phyloP scores from a whole-genome alignment of 2,797 vertebrate species.

The Novumbra hubbsi region DNA sequence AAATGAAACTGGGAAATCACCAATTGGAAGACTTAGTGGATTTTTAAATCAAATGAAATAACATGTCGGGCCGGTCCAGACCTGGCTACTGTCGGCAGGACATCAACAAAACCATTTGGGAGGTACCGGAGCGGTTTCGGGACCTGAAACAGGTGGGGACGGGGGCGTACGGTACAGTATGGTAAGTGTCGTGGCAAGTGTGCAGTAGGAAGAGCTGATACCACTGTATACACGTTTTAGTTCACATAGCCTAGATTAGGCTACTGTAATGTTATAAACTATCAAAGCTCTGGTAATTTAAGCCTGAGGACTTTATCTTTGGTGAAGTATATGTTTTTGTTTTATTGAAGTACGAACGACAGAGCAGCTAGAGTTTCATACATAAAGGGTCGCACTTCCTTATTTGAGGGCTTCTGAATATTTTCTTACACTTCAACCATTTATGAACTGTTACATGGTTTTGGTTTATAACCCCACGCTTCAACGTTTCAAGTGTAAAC shows the following conservation, averaged over 20 bases:
- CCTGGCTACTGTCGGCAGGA: constrained; percentile 84
- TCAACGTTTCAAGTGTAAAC: too few species aligned
- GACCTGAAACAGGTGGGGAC: constrained; percentile 89
- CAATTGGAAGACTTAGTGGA: neutral
- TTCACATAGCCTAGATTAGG: neutral
- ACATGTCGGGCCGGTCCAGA: constrained; percentile 77
- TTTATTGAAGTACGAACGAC: too few species aligned
- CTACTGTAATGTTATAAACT: neutral
- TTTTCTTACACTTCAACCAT: neutral
- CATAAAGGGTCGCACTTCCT: constrained; percentile 53
- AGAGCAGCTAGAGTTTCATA: neutral
- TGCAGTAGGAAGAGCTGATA: neutral
- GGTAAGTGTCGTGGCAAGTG: constrained; percentile 76
- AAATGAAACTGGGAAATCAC: constrained; percentile 41
- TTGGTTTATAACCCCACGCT: neutral
- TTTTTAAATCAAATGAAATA: constrained; percentile 9
- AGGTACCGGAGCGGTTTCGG: constrained; percentile 87
- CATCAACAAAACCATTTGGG: constrained; percentile 90
- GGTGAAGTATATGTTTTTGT: too few species aligned
- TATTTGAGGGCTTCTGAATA: neutral
- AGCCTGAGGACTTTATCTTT: neutral
- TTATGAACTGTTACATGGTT: neutral
- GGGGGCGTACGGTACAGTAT: constrained; percentile 92
- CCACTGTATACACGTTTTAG: neutral
- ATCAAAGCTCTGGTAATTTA: neutral